These are phyloP conservation scores for Gorsachius goisagi DNA, from an alignment of 2,113 vertebrate genomes.

Conservation along the genomic window DNA sequence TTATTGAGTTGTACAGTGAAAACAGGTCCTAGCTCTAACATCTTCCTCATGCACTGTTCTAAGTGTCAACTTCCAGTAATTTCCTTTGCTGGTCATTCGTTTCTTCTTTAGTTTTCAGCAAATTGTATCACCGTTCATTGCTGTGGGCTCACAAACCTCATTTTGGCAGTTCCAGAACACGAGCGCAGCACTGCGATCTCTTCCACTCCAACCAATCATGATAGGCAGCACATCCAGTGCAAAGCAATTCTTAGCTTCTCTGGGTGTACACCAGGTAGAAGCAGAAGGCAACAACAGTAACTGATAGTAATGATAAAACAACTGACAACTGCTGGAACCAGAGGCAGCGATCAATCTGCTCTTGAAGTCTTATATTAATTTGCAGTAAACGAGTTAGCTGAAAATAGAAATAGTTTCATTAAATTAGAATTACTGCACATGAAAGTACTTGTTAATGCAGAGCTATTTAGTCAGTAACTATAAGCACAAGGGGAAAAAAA, in stretches of 20 bases:
- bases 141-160: not conserved
- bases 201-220: not conserved
- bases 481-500: not conserved
- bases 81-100: not conserved
- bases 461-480: not conserved
- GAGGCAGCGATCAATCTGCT: slow-evolving; percentile 85
- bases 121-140: not conserved
- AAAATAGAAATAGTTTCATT: slow-evolving; percentile 36
- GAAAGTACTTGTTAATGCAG: not conserved
- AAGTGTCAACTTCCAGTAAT: not conserved
- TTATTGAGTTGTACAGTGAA: not conserved
- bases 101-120: not conserved
- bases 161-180: slow-evolving; percentile 15
- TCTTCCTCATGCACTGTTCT: not conserved
- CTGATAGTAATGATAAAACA: slow-evolving; percentile 77
- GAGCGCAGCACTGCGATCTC: not conserved
- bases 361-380: slow-evolving; percentile 84
- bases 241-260: slow-evolving; percentile 18
- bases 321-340: slow-evolving; percentile 90
- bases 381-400: slow-evolving; percentile 85
- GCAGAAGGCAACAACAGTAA: slow-evolving; percentile 79
- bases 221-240: not conserved
- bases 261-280: slow-evolving; percentile 67
- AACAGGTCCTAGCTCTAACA: not conserved
- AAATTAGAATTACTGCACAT: not conserved